Evolutionary conservation across 2,888 invertebrate species (phyloP), one percentile per base, ranked within the genome.

Genomic region (Cremastinae sp.): DNA sequence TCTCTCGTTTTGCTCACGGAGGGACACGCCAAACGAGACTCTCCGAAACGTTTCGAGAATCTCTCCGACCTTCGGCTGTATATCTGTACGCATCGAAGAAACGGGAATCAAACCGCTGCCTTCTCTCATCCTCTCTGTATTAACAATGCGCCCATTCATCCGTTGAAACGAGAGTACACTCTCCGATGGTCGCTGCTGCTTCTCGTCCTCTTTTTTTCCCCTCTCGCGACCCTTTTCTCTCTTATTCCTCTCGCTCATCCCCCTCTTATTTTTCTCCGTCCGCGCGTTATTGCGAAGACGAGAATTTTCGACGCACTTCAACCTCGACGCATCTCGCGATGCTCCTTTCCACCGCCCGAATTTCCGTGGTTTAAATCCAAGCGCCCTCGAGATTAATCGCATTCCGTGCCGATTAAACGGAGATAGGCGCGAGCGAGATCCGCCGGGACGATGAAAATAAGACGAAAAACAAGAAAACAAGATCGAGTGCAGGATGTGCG

Each of bases 91-190:
- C n/a, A 18, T 58, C 38, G 53, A 20, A 43, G 62, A 66, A 72
- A 68, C 66, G 54, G 61, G 41, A 54, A 49, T 41, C 20, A 36
- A 43, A 41, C 14, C 16, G 34, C 14, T 16, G 43, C 28, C 22
- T 14, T 58, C 49, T 51, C 41, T 61, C 45, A 28, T 34, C 45
- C 56, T 66, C 58, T 3, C 65, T 53, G 53, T 53, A 20, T 53
- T 81, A 84, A 84, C 83, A 84, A 84, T 83, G 80, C 84, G 74
- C 47, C 83, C 83, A 82, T 83, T 84, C 82, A 82, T 75, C 73
- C 77, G 76, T 74, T 84, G 81, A 84, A 84, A 81, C 74, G 78
- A 75, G 77, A 66, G 76, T 58, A 28, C 72, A n/a, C n/a, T n/a
- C n/a, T n/a, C n/a, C n/a, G n/a, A n/a, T n/a, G n/a, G n/a, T n/a